Base-by-base conservation (phyloP, 2,888 invertebrate genomes). In the Omphaloscelis lunosa region DNA sequence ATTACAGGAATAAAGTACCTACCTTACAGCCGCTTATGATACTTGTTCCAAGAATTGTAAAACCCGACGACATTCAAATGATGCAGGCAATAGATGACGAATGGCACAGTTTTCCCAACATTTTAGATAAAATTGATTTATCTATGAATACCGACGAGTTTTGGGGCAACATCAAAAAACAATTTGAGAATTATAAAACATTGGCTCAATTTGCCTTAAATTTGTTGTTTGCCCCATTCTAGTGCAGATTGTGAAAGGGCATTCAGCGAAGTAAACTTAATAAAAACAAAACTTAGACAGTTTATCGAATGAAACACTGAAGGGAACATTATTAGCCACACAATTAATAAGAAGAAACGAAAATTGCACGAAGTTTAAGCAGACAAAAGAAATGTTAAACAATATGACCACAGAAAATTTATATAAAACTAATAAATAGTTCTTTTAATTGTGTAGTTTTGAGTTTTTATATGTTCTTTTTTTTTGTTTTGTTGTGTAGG, bases 221-320 rank as follows among this genome's bases (percentile, higher is more conserved):
- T 62, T 45, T 72, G 63, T 72, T 67, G 45, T 45, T 45, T 45
- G 45, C 45, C 69, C 69, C 75, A 83, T 76, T 67, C 69, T 58
- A 77, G 77, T 72, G 72, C 80, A 75, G 69, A 75, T 65, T 77
- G 77, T 69, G 75, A 77, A 80, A 58, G 74, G 61, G 70, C 71
- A 65, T 80, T 80, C 71, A 80, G 80, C 56, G 77, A 72, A 61
- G 68, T 77, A 17, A 83, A 83, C 39, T 68, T 74, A 74, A 80
- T 79, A 8, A 81, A 84, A 79, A 79, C 81, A 48, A 39, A 41
- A 41, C 41, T 41, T 41, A 41, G 41, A 41, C 0, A 41, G 11
- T 11, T n/a, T n/a, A n/a, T n/a, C n/a, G n/a, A 41, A 41, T 41
- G 41, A 41, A 41, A 41, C 11, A 41, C 41, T 41, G 41, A 41